Conservation (phyloP, 2,797 vertebrate species). For the Crocidura indochinensis region DNA sequence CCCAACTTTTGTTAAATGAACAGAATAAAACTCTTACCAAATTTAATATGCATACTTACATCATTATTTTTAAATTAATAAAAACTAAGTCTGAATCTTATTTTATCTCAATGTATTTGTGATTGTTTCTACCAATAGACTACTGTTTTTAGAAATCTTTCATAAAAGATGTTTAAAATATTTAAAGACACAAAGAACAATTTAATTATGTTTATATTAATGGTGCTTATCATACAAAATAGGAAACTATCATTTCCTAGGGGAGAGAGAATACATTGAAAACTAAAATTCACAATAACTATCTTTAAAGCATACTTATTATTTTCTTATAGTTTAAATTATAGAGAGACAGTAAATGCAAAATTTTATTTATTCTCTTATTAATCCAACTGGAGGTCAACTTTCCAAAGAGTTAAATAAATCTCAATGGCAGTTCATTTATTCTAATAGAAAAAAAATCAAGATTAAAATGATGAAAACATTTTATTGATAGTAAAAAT, state of each 20-base stretch:
- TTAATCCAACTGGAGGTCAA: constrained; percentile 21
- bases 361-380: neutral
- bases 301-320: constrained; percentile 36
- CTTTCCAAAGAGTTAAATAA: constrained; percentile 35
- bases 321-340: neutral
- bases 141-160: too few species aligned
- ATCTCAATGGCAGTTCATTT: neutral
- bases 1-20: constrained; percentile 47
- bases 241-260: too few species aligned
- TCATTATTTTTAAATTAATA: constrained; percentile 77
- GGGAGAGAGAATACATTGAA: neutral
- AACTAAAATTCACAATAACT: constrained; percentile 17
- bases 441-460: constrained; percentile 47
- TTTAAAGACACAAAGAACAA: too few species aligned
- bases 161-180: too few species aligned
- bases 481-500: neutral
- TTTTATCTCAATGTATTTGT: too few species aligned
- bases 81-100: constrained; percentile 45
- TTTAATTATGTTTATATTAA: too few species aligned
- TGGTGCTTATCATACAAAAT: too few species aligned
- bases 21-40: constrained; percentile 82
- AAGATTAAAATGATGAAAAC: neutral
- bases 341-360: neutral
- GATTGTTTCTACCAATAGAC: too few species aligned
- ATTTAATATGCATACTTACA: constrained; percentile 82